Percentiles rank a stretch among this genome's conserved stretches.
phyloP scores from a whole-genome alignment of 2,888 invertebrate genomes.

The Labia minor region DNA sequence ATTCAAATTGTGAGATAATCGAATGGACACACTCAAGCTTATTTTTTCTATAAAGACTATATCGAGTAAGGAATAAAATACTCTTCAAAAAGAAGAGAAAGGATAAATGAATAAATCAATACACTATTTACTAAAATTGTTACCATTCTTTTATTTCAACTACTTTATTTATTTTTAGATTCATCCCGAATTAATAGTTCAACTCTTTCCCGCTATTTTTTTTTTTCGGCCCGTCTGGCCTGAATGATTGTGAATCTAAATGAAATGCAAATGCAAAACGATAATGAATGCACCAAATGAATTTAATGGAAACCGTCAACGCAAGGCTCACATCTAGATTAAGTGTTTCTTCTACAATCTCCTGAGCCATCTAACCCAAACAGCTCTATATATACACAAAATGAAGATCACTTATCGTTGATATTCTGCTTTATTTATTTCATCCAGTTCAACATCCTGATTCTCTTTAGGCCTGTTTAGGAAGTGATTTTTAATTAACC shows the following conservation, averaged over 20 bases:
- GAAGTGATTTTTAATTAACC: too few relatives aligned
- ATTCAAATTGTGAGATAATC: too few relatives aligned
- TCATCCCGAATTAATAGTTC: too few relatives aligned
- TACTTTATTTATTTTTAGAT: too few relatives aligned
- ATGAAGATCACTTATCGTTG: neutral
- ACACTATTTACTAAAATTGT: too few relatives aligned
- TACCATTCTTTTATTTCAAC: too few relatives aligned
- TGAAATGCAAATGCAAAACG: neutral
- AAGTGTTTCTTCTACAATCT: neutral
- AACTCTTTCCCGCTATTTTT: neutral
- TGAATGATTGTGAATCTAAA: constrained; percentile 1
- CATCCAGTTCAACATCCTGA: neutral
- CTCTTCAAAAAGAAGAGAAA: too few relatives aligned
- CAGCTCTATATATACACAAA: neutral
- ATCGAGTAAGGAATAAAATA: too few relatives aligned
- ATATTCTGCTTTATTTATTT: neutral
- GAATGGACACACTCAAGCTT: too few relatives aligned
- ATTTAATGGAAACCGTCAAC: constrained; percentile 8
- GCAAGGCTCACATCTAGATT: neutral
- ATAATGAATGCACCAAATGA: constrained; percentile 6
- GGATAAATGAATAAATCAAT: too few relatives aligned
- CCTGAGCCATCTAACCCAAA: neutral
- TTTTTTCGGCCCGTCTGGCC: neutral
- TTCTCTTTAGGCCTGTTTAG: too few relatives aligned
- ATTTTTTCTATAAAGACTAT: too few relatives aligned